Base-by-base conservation (phyloP, 2,113 vertebrate species). In the Heliornis fulica region DNA sequence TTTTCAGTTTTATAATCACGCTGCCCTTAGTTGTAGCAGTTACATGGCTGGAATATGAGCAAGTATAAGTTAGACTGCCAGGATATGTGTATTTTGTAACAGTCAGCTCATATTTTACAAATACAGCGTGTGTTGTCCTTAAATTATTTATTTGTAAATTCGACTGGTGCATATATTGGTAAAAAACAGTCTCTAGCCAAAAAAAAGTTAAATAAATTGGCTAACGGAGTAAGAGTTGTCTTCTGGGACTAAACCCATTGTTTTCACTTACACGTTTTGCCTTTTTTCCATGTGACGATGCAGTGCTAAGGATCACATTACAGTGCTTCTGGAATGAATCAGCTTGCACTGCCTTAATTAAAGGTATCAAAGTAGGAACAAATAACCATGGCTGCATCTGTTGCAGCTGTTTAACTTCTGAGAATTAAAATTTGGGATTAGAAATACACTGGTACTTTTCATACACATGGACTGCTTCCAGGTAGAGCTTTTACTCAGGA, bases 261-360 rank as follows among this genome's bases (percentile, higher is more conserved):
- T 70, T 91, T 90, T 80, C 83, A 59, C 78, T 85, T 83, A 14
- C 2, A 78, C 79, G 26, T 94, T 69, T 88, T 89, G 21, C 40
- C 29, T 13, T 51, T 78, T 92, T 92, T 57, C 60, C 51, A n/a
- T 21, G 43, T 75, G 76, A 74, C 34, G 9, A 40, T 83, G 56
- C 68, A 71, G 64, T 48, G 26, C 68, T 51, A n/a, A 75, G 60
- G 76, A 83, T 96, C 85, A 18, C 2, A 1, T 95, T 96, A 61
- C 93, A 83, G 2, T 83, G 90, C 51, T 90, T 92, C 94, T 96
- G 94, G 92, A 96, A 95, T 75, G 51, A 91, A 92, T 95, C 60
- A 5, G 36, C 83, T 94, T 86, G 77, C 94, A 87, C 83, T 68
- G 51, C 86, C 81, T 93, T 96, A 94, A 94, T 96, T 94, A 89